Evolutionary conservation across 2,888 invertebrate species (phyloP), one percentile per base, ranked within the genome.

Genomic region (Sabatieria punctata): DNA sequence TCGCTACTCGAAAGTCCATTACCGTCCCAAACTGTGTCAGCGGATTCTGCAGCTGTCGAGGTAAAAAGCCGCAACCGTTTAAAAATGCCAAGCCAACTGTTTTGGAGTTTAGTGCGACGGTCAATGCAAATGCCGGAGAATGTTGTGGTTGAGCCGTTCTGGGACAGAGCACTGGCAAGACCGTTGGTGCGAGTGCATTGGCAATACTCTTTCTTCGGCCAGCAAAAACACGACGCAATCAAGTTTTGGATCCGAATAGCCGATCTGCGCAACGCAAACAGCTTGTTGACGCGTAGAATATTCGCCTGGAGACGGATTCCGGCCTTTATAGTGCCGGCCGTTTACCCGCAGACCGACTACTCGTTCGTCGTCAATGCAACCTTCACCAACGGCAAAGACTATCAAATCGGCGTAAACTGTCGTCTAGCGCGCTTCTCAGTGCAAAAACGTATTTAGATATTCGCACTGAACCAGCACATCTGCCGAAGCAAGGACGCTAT

Each of bases 21-120:
- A 53, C 51, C 0, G 56, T 58, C 36, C 56, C 56, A 1, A 50
- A 52, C 8, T 58, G 58, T 38, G 52, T 58, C 15, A 51, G 51
- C 4, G 52, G 52, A 22, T 58, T 52, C 44, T 58, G 58, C 45
- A 51, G 47, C 19, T 58, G 58, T 39, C 43, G 49, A 43, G 41
- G 51, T 39, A 42, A 49, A 4, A 22, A 13, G 35, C 8, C 19
- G 41, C 18, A 19, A 24, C 13, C 42, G 45, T 13, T 36, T 48
- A 15, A 26, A 13, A 18, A n/a, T n/a, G n/a, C n/a, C n/a, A n/a
- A n/a, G n/a, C n/a, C n/a, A n/a, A n/a, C n/a, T n/a, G n/a, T n/a
- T n/a, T n/a, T n/a, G n/a, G n/a, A n/a, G n/a, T n/a, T n/a, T n/a
- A n/a, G n/a, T n/a, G n/a, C n/a, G n/a, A n/a, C n/a, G n/a, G n/a